Percentiles rank a stretch among this genome's conserved stretches.
Evolutionary conservation across 2,888 invertebrate species (phyloP).

Genomic region (Pseudococcus viburni): DNA sequence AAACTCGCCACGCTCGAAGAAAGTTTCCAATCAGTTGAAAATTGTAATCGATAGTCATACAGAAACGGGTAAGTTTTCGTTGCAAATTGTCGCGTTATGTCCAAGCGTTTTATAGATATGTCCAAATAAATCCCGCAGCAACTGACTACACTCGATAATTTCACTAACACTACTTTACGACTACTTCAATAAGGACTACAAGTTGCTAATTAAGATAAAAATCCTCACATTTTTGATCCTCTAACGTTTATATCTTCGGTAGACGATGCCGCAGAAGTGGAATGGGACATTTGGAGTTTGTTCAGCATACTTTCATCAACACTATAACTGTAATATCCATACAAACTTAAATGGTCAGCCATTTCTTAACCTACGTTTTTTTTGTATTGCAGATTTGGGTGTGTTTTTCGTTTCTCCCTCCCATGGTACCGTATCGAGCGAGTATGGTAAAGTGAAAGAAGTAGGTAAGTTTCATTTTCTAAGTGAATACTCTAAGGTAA

Average conservation of each 20-base stretch:
- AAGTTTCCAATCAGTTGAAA: background rate
- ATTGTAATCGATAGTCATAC: slow-evolving; percentile 1
- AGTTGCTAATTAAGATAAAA: slow-evolving; percentile 41
- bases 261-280: slow-evolving; percentile 65
- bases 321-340: slow-evolving; percentile 62
- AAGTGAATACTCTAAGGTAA: slow-evolving; percentile 7
- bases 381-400: background rate
- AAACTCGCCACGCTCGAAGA: background rate
- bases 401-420: slow-evolving; percentile 18
- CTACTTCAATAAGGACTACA: slow-evolving; percentile 52
- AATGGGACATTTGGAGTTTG: slow-evolving; percentile 61
- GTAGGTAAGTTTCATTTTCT: background rate
- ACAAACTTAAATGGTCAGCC: slow-evolving; percentile 30
- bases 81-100: background rate
- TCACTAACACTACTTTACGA: slow-evolving; percentile 44
- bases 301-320: slow-evolving; percentile 64
- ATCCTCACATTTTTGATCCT: slow-evolving; percentile 64
- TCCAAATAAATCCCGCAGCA: slow-evolving; percentile 43
- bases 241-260: slow-evolving; percentile 62
- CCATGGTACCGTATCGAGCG: background rate
- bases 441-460: background rate
- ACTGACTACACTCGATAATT: slow-evolving; percentile 31
- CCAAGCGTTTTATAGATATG: slow-evolving; percentile 28
- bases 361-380: background rate
- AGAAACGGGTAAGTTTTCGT: background rate